Evolutionary conservation across 2,888 invertebrate species (phyloP).

Genomic region (Poecilobothrus nobilitatus): DNA sequence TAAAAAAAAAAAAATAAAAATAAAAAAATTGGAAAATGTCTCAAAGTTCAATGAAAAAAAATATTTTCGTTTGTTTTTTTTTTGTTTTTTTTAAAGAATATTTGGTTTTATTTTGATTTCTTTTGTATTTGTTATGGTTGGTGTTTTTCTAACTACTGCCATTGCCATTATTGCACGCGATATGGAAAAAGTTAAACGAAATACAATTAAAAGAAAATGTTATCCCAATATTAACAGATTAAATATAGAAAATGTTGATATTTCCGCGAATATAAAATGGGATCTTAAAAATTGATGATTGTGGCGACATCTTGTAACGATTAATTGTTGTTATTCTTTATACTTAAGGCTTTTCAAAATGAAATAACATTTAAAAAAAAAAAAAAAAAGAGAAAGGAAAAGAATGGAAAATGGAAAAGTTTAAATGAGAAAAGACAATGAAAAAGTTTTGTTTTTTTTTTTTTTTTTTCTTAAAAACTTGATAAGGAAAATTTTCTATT

Average conservation of each 20-base stretch:
- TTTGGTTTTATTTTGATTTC: too few species aligned
- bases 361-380: background rate
- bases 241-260: background rate
- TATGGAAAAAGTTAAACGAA: background rate
- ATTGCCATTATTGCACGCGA: background rate
- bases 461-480: too few species aligned
- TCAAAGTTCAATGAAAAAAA: background rate
- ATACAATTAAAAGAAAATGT: background rate
- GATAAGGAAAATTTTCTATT: too few species aligned
- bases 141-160: too few species aligned
- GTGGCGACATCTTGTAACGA: background rate
- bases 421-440: background rate
- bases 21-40: background rate
- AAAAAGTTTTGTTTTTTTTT: too few species aligned
- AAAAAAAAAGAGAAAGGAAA: background rate
- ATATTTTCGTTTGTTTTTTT: too few species aligned
- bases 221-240: background rate
- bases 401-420: background rate
- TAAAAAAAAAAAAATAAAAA: too few species aligned
- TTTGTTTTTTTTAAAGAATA: too few species aligned
- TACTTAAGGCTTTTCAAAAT: background rate
- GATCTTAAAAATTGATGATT: slow-evolving; percentile 2
- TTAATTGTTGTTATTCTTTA: background rate
- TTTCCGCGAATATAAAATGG: background rate
- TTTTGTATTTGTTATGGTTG: too few species aligned